phyloP scores from a whole-genome alignment of 2,888 invertebrate genomes.

The Ectemnius lituratus region DNA sequence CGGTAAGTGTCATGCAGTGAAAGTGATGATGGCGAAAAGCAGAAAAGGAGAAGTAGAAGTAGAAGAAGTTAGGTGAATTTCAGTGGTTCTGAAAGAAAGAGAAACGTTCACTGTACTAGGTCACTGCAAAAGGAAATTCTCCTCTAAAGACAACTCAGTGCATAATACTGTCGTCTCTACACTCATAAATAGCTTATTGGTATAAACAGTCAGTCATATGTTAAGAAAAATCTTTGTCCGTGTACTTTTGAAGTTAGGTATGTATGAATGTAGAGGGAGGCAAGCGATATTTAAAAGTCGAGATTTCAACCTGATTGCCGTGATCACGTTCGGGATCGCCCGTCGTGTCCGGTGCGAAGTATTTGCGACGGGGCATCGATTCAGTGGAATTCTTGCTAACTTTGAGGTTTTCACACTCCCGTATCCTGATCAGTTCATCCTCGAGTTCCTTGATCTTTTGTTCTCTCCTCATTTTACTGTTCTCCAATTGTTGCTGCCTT shows the following conservation, averaged over 20 bases:
- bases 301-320: slow-evolving; percentile 71
- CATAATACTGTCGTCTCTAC: not conserved
- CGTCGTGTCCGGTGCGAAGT: slow-evolving; percentile 59
- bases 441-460: slow-evolving; percentile 69
- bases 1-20: slow-evolving; percentile 63
- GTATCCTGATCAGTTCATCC: slow-evolving; percentile 57
- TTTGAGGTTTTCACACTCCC: slow-evolving; percentile 46
- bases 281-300: slow-evolving; percentile 42
- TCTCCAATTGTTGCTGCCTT: slow-evolving; percentile 80
- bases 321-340: slow-evolving; percentile 70
- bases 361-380: slow-evolving; percentile 51
- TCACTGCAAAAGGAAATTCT: slow-evolving; percentile 13
- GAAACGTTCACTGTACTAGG: slow-evolving; percentile 53
- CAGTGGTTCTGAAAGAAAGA: slow-evolving; percentile 68
- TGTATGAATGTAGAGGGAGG: slow-evolving; percentile 25
- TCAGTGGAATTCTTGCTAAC: slow-evolving; percentile 37
- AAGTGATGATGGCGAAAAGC: slow-evolving; percentile 58
- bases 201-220: not conserved
- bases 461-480: slow-evolving; percentile 72
- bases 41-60: slow-evolving; percentile 59
- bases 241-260: slow-evolving; percentile 4
- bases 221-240: not conserved
- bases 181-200: slow-evolving; percentile 10
- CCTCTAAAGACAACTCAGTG: slow-evolving; percentile 4
- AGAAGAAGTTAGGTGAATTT: slow-evolving; percentile 56